Conservation (phyloP, 2,888 invertebrate species). For the Meliscaeva auricollis region DNA sequence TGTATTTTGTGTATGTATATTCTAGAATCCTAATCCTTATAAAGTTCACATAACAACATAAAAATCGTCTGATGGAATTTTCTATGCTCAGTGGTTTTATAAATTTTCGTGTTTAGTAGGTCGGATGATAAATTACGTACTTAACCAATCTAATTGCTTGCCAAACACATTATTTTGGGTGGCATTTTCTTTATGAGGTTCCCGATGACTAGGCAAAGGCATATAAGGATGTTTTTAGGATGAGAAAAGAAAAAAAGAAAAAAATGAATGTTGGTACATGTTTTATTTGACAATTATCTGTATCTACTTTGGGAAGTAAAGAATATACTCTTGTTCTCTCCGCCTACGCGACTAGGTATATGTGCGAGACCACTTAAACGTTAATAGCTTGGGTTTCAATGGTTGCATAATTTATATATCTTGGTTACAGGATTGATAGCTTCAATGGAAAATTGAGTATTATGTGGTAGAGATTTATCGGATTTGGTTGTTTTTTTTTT, state of each 20-base stretch:
- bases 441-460: background rate
- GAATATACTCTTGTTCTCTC: background rate
- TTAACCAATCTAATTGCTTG: conserved; percentile 32
- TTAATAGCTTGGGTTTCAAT: background rate
- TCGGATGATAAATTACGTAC: conserved; percentile 35
- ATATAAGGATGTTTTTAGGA: background rate
- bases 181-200: background rate
- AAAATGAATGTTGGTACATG: conserved; percentile 23
- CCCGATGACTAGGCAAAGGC: background rate
- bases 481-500: background rate
- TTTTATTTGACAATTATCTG: conserved; percentile 34
- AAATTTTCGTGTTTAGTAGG: conserved; percentile 30
- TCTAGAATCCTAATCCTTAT: background rate
- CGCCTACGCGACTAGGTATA: background rate
- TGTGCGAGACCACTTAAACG: background rate
- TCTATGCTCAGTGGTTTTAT: conserved; percentile 37
- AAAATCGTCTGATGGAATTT: conserved; percentile 33
- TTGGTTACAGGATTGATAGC: background rate
- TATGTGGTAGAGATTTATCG: background rate
- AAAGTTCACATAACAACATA: background rate
- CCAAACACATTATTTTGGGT: conserved; percentile 24
- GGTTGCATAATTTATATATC: background rate
- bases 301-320: background rate
- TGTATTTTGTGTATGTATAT: background rate
- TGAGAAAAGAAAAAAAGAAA: background rate